Evolutionary conservation across 2,888 invertebrate species (phyloP), one percentile per base, ranked within the genome.

Genomic region (Blomia tropicalis): DNA sequence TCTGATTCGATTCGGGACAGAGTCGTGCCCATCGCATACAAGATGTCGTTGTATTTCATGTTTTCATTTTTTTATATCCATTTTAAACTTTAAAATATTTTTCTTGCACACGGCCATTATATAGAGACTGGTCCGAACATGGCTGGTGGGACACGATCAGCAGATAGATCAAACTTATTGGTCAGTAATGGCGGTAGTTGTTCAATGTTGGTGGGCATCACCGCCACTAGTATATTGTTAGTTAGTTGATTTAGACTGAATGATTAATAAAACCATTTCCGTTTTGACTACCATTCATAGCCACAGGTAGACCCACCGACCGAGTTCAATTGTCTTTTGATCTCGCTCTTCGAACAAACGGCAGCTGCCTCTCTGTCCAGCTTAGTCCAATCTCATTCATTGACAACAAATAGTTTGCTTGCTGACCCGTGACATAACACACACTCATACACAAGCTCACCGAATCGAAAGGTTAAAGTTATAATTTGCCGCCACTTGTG

Each of bases 11-110:
- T 11, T 36, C 7, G 17, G 7, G 7, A 11, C 36, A 11, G 7
- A 36, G 36, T 36, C 36, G 36, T 36, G 7, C 36, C 5, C 51
- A 25, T 47, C 22, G 7, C 51, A 25, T 47, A 47, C 51, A n/a
- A 47, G 51, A 47, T 47, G 51, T 47, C 51, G 51, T 47, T 47
- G 51, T 27, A 7, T 25, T 7, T 47, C 41, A n/a, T n/a, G 41
- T 14, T 41, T 14, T 14, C 51, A 7, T 14, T 25, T 14, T 47
- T 47, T 7, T 7, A 27, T 11, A 7, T 47, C 23, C 7, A 47
- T 47, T 47, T 47, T 25, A 47, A 47, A 47, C 22, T 47, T 47
- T 47, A 47, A 47, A 47, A 19, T 47, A 11, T 47, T 7, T 47
- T 14, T 47, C 14, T n/a, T 36, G 7, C 17, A 36, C 36, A 7